These are phyloP conservation scores for Lacerta bilineata DNA, from an alignment of 2,797 vertebrate species.

Conservation along the genomic window DNA sequence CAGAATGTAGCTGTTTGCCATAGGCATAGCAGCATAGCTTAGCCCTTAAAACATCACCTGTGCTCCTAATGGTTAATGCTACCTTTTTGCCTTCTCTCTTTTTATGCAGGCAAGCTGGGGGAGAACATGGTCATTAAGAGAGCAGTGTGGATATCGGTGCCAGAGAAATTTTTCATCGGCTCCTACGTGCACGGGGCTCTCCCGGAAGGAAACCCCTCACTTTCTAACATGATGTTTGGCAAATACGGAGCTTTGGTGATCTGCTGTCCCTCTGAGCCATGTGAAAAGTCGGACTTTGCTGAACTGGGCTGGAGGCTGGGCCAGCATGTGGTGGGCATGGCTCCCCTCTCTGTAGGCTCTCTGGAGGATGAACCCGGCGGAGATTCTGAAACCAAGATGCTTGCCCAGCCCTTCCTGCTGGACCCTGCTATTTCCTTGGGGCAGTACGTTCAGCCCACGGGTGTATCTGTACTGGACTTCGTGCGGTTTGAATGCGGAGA, in stretches of 20 bases:
- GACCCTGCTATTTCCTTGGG: conserved; percentile 88
- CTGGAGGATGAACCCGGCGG: conserved; percentile 86
- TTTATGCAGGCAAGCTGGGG: conserved; percentile 86
- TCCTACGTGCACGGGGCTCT: conserved; percentile 86
- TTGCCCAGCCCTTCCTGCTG: conserved; percentile 88
- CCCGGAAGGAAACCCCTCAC: conserved; percentile 53
- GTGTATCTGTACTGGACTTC: conserved; percentile 88
- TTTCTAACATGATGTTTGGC: conserved; percentile 83
- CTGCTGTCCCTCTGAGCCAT: conserved; percentile 80
- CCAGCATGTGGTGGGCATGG: conserved; percentile 92
- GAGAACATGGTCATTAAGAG: conserved; percentile 90
- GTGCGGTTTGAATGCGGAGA: conserved; percentile 91
- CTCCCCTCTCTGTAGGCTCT: conserved; percentile 86
- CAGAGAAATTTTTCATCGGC: conserved; percentile 86
- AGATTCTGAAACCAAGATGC: conserved; percentile 88
- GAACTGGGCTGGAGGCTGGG: conserved; percentile 86
- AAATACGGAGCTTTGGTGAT: conserved; percentile 90
- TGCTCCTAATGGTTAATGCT: background rate
- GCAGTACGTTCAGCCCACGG: conserved; percentile 84
- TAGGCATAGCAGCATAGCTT: background rate
- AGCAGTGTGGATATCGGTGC: conserved; percentile 84
- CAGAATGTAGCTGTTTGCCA: background rate
- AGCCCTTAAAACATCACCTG: background rate
- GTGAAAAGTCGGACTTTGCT: conserved; percentile 60
- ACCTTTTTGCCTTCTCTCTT: background rate